These are phyloP conservation scores for Cotesia glomerata DNA, from an alignment of 1,140 invertebrate genomes.

Conservation along the genomic window DNA sequence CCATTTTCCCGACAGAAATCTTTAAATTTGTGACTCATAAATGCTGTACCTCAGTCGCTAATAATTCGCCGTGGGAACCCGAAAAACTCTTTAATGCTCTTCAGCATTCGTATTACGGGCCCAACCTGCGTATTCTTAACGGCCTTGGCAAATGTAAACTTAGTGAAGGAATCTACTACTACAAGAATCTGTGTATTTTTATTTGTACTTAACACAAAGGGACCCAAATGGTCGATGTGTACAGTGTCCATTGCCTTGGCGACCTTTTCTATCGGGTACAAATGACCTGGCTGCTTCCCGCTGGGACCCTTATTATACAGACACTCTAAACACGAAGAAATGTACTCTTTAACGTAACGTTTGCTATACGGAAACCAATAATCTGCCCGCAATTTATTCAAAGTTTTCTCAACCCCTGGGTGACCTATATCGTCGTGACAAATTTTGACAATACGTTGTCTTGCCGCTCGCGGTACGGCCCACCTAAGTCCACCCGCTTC, in stretches of 20 bases:
- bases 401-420: constrained; percentile 42
- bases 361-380: constrained; percentile 40
- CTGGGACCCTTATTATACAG: constrained; percentile 24
- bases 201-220: no score
- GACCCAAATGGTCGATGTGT: no score
- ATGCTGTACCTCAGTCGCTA: constrained; percentile 44
- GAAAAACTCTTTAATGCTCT: constrained; percentile 28
- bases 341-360: constrained; percentile 28
- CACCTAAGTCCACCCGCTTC: no score
- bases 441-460: constrained; percentile 42
- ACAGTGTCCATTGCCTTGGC: no score
- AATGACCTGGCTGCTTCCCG: constrained; percentile 25
- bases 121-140: no score
- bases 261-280: constrained; percentile 6
- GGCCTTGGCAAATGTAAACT: no score
- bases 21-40: constrained; percentile 35
- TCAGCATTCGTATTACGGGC: no score
- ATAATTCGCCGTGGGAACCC: constrained; percentile 43
- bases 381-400: constrained; percentile 31
- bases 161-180: no score
- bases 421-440: constrained; percentile 47
- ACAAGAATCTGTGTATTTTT: no score
- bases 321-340: constrained; percentile 27
- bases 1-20: constrained; percentile 34
- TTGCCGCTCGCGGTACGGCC: constrained; percentile 40